A percentile compares a stretch with the other conserved stretches of the same genome.
Conservation (phyloP, 1,140 invertebrate species). For the Magallana ariakensis region DNA sequence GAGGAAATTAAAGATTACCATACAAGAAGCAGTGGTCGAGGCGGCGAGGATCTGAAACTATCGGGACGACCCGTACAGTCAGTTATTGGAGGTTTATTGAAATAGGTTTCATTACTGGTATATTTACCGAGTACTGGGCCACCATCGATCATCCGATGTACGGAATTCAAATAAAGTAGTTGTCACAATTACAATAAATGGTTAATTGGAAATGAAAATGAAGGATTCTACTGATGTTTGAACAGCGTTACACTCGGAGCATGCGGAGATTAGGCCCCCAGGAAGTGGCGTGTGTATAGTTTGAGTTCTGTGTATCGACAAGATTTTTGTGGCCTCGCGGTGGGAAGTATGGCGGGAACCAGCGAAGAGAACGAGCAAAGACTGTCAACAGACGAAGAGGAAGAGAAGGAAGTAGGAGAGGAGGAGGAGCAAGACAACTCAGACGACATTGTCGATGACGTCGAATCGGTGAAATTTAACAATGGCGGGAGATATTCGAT, state of each 20-base stretch:
- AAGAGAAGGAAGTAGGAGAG: neutral
- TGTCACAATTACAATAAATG: constrained; percentile 12
- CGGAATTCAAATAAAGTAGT: constrained; percentile 4
- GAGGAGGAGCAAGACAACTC: neutral
- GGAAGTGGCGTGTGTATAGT: neutral
- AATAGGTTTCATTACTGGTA: constrained; percentile 26
- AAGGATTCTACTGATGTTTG: neutral
- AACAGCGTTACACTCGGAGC: neutral
- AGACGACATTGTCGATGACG: neutral
- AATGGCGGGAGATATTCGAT: neutral
- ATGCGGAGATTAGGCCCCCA: neutral
- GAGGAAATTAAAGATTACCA: constrained; percentile 8
- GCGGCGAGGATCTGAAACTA: neutral
- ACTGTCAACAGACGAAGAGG: neutral
- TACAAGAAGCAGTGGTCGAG: neutral
- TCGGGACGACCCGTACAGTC: neutral
- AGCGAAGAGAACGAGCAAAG: constrained; percentile 1
- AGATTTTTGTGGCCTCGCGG: neutral
- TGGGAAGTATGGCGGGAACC: neutral
- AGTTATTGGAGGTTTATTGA: constrained; percentile 14
- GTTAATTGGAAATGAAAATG: constrained; percentile 21
- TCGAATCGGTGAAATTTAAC: neutral
- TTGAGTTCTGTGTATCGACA: neutral
- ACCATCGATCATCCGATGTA: neutral
- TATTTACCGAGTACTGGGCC: neutral